These are phyloP conservation scores for Spongilla lacustris DNA, from an alignment of 37 sponge, comb jelly and placozoan species.

Conservation along the genomic window DNA sequence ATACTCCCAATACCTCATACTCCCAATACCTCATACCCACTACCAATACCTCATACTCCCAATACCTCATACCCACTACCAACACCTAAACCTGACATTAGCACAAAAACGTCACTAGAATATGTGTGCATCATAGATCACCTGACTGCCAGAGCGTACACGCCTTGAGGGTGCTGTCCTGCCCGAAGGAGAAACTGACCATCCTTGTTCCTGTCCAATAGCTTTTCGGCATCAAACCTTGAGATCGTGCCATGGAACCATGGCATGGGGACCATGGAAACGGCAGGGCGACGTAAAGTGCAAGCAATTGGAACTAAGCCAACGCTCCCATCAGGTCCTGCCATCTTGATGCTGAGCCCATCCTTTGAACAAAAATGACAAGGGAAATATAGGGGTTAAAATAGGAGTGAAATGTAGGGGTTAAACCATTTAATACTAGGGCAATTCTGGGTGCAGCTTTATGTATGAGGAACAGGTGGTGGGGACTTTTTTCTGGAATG, in stretches of 20 bases:
- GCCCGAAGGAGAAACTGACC: constrained; percentile 79
- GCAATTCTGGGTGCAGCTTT: not conserved
- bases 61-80: no score
- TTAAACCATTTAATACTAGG: no score
- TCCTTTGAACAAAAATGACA: constrained; percentile 13
- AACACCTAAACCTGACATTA: not conserved
- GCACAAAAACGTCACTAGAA: no score
- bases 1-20: no score
- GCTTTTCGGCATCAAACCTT: constrained; percentile 70
- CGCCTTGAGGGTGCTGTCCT: constrained; percentile 55
- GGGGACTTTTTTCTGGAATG: no score
- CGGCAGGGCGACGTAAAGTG: constrained; percentile 20
- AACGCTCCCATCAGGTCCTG: constrained; percentile 41
- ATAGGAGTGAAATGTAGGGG: not conserved
- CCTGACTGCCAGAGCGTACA: constrained; percentile 71
- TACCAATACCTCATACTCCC: no score
- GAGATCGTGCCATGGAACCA: constrained; percentile 73
- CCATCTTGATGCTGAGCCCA: constrained; percentile 15
- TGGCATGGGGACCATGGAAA: constrained; percentile 71
- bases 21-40: no score
- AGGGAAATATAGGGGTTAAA: not conserved
- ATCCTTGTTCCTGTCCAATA: constrained; percentile 59
- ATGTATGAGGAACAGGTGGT: constrained; percentile 10
- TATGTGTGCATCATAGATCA: not conserved
- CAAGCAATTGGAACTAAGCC: constrained; percentile 36